Base-by-base conservation (phyloP, 2,888 invertebrate genomes). In the Spodoptera exigua region DNA sequence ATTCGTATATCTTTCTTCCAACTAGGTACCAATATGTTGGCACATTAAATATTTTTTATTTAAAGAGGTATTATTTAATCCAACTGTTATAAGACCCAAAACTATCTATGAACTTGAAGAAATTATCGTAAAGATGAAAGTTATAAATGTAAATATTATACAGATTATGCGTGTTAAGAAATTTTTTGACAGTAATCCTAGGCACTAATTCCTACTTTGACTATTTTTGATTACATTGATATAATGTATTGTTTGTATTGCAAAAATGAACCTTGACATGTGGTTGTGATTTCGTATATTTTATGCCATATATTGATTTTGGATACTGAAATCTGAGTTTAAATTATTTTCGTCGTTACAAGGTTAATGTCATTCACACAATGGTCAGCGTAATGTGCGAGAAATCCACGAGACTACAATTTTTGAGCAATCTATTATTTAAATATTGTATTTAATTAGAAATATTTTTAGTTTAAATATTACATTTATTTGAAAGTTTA, bases 181-280 rank as follows among this genome's bases (percentile, higher is more conserved):
- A 37, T 51, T 35, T 51, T 69, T 7, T 34, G 44, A 27, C 13
- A 17, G 12, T 12, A 13, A 18, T 18, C 18, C 3, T 3, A 2
- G 18, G 18, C 2, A 3, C 2, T 5, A 5, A 21, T 21, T 21
- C 3, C 21, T 21, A 27, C 27, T 27, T 34, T 18, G 43, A 62
- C 27, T 47, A 32, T 62, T 11, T 52, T 45, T 13, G 14, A n/a
- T 45, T 41, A 5, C 14, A 47, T 53, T 53, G 53, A 62, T 44
- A n/a, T 49, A 45, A 64, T 27, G 17, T 17, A 12, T 39, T 21
- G 21, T 41, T 13, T 13, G 32, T 16, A 0, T 47, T 44, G 3
- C 41, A 34, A 35, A 11, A 62, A 70, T 32, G 12, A 7, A 21
- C 64, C 70, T 63, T 70, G 54, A 21, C 43, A 44, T 52, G 12